Evolutionary conservation across 1,140 invertebrate species (phyloP), one percentile per base, ranked within the genome.

Genomic region (Pseudoatta argentina): DNA sequence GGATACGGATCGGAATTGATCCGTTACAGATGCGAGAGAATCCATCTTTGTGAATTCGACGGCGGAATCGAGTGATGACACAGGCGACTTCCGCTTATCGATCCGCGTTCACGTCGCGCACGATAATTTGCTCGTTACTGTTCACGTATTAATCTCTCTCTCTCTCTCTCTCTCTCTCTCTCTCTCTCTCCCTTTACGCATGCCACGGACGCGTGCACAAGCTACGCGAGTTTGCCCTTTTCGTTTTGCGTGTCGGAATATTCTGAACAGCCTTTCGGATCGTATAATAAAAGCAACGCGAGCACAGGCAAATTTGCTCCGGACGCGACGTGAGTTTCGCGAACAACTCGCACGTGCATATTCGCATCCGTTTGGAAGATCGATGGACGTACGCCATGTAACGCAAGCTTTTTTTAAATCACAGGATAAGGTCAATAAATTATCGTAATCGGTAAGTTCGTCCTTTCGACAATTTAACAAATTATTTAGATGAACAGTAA

Each of bases 211-310:
- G 63, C 75, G 63, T 55, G 77, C 30, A 18, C 78, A 27, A 34
- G 63, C 39, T 73, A 39, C 59, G 75, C 61, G 51, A 34, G 72
- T 24, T 81, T 64, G 51, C 64, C 39, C 55, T 75, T 73, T 72
- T 83, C 39, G 39, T 82, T 73, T 83, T 63, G 79, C 79, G 55
- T 83, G 79, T 34, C 55, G 55, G 67, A 82, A 82, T 75, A 83
- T 73, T 83, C 79, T 34, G 69, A 61, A 73, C 69, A 27, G 24
- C 57, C 48, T 18, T 59, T 72, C 12, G 67, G 18, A 72, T 83
- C 69, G 39, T 39, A 27, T 59, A 75, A 83, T 83, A 83, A 83
- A 61, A 61, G 79, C 69, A 75, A 73, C 69, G 53, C 34, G 78
- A 16, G 67, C 53, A n/a, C 34, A 39, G 39, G 67, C 34, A 73